These are phyloP conservation scores for Polypedilum vanderplanki DNA, from an alignment of 1,140 invertebrate genomes.

Conservation along the genomic window DNA sequence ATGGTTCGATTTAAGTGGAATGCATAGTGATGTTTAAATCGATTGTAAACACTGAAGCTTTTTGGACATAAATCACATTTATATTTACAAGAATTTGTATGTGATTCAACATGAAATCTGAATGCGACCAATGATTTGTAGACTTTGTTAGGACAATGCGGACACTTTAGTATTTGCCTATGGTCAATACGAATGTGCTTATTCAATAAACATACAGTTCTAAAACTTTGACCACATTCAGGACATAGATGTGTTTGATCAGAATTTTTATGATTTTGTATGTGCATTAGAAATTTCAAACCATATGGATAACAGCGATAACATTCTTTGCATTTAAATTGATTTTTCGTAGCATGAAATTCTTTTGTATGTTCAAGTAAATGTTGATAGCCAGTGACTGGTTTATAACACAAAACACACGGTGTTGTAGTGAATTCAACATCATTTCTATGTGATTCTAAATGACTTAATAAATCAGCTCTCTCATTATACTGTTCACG, in stretches of 20 bases:
- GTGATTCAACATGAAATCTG: background rate
- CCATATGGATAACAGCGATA: background rate
- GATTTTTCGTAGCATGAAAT: background rate
- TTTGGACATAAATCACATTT: background rate
- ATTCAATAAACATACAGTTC: background rate
- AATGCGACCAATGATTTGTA: conserved; percentile 1
- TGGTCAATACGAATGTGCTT: background rate
- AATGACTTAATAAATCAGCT: background rate
- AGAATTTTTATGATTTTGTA: conserved; percentile 9
- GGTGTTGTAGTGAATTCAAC: background rate
- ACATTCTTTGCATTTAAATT: background rate
- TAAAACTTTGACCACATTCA: conserved; percentile 3
- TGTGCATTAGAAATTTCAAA: background rate
- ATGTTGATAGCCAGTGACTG: background rate
- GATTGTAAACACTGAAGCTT: background rate
- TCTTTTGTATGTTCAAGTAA: background rate
- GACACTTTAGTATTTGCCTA: background rate
- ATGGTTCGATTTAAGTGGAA: background rate
- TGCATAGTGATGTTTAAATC: conserved; percentile 18
- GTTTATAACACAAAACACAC: background rate
- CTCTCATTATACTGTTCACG: background rate
- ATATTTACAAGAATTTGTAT: conserved; percentile 3
- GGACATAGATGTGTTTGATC: conserved; percentile 3
- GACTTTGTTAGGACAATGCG: background rate
- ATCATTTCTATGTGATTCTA: background rate